Evolutionary conservation across 2,888 invertebrate species (phyloP), one percentile per base, ranked within the genome.

Genomic region (Rhopalosiphum nymphaeae): DNA sequence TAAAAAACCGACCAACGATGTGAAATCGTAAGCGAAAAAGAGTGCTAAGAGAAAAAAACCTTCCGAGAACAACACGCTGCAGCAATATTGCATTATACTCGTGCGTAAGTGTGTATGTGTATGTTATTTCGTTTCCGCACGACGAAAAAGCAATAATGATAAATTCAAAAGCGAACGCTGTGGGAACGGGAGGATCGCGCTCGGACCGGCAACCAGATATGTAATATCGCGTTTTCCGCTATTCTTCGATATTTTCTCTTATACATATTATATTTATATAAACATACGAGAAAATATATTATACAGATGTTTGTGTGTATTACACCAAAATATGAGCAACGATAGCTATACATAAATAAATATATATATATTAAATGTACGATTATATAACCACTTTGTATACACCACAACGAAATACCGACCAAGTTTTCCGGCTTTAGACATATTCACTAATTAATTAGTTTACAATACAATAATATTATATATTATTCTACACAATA

Each of bases 121-220:
- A 42, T 56, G 91, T 78, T 89, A 84, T 84, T 89, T 93, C 57
- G 86, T 91, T 91, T 91, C 91, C 86, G 85, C 46, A 89, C 84
- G 67, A 53, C 84, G 44, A 78, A 84, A 86, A 93, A 89, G 93
- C 93, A 89, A 93, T 93, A 93, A 89, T 89, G 93, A 93, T 93
- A 93, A 93, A 93, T 93, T 89, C 93, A 89, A 93, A 93, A 93
- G 56, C 78, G 7, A 93, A 89, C 67, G 78, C 36, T 26, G 26
- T 26, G 56, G 29, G 3, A 49, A n/a, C 10, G 92, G 44, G 61
- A 49, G 78, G 78, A 49, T 46, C 53, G n/a, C 78, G 53, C 9
- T 16, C 42, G 78, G 78, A 78, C 78, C n/a, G 78, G 36, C 78
- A 78, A 85, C 57, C 91, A 86, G 56, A 49, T 93, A 93, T n/a